Percentiles rank a stretch among this genome's conserved stretches.
These are phyloP conservation scores for Gymnocypris eckloni DNA, from an alignment of 2,797 vertebrate species.

Conservation along the genomic window DNA sequence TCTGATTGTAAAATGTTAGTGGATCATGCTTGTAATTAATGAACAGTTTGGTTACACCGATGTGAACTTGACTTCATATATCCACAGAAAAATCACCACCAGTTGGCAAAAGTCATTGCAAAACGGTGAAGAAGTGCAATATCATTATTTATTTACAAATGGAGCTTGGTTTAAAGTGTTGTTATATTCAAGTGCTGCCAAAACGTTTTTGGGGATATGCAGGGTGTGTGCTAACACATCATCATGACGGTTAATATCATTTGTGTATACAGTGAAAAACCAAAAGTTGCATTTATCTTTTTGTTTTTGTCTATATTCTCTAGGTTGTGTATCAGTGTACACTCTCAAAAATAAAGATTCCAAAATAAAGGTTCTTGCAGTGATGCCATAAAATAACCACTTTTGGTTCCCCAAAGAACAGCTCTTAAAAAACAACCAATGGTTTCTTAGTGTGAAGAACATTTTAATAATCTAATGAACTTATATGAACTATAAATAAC, in stretches of 20 bases:
- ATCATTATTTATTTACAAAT: not conserved
- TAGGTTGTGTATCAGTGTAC: not conserved
- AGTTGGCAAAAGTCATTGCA: not conserved
- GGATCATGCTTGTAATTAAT: not conserved
- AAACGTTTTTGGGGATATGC: not conserved
- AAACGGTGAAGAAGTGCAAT: not conserved
- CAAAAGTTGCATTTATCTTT: not conserved
- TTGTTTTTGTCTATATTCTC: not conserved
- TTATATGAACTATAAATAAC: not conserved
- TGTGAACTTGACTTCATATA: not conserved
- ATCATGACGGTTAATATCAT: not conserved
- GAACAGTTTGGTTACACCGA: not conserved
- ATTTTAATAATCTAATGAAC: not conserved
- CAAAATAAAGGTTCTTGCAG: not conserved
- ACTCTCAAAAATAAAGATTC: not conserved
- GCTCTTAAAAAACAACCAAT: not conserved
- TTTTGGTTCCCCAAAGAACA: not conserved
- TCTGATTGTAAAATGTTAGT: not conserved
- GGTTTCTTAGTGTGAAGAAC: not conserved
- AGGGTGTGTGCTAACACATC: too few relatives aligned
- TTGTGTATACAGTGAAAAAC: not conserved
- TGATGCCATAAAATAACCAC: not conserved
- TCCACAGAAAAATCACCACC: not conserved
- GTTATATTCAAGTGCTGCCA: not conserved
- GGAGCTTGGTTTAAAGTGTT: not conserved